phyloP scores from a whole-genome alignment of 2,888 invertebrate genomes.

The Tinea trinotella region DNA sequence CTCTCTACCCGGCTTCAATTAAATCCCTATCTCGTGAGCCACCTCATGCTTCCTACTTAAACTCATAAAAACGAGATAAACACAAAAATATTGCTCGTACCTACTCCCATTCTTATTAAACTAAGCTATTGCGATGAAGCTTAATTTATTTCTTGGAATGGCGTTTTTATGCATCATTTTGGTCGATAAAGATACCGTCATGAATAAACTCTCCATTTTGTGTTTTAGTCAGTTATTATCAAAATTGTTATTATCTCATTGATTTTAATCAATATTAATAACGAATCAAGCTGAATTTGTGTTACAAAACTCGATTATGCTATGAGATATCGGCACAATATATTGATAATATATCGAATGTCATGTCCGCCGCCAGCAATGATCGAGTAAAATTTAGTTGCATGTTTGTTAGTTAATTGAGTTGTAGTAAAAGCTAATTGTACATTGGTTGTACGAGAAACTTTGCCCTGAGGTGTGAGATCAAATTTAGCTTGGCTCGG shows the following conservation, averaged over 20 bases:
- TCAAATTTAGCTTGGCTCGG: not conserved
- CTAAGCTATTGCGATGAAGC: constrained; percentile 34
- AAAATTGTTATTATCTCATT: too few species aligned
- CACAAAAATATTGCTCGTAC: constrained; percentile 58
- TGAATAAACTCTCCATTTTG: constrained; percentile 9
- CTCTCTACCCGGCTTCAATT: constrained; percentile 55
- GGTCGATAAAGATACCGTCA: constrained; percentile 3
- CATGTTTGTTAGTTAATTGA: not conserved
- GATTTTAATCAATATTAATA: too few species aligned
- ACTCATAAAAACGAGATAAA: constrained; percentile 64
- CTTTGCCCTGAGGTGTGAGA: not conserved
- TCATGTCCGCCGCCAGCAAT: too few species aligned
- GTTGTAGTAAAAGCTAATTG: not conserved
- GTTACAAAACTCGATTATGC: too few species aligned
- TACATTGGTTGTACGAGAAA: not conserved
- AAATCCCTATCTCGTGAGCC: constrained; percentile 63
- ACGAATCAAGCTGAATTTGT: too few species aligned
- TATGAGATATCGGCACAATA: too few species aligned
- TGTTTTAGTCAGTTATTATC: too few species aligned
- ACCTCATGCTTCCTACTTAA: constrained; percentile 62
- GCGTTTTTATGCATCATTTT: constrained; percentile 25
- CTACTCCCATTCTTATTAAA: constrained; percentile 50
- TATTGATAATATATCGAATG: too few species aligned
- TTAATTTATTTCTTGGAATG: constrained; percentile 34
- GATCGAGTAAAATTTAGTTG: not conserved